phyloP scores from a whole-genome alignment of 2,797 vertebrate species.

The Caiman crocodilus region DNA sequence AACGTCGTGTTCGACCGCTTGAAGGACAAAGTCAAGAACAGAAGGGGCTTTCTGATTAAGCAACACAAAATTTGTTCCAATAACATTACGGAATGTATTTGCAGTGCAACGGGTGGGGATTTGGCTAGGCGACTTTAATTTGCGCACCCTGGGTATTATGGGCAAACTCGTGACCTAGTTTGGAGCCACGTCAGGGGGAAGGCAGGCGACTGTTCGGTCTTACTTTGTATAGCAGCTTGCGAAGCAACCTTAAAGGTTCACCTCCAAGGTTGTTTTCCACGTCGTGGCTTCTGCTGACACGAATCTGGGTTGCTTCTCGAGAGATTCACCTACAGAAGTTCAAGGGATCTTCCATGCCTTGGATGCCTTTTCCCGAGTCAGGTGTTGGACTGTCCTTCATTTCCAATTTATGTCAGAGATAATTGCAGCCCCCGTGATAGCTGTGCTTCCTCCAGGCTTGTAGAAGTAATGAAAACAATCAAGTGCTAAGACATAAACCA shows the following conservation, averaged over 20 bases:
- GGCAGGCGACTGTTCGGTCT: not conserved
- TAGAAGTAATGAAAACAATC: too few relatives aligned
- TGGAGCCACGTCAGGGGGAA: not conserved
- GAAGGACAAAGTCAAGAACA: conserved; percentile 64
- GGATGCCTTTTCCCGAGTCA: not conserved
- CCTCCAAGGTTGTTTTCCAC: not conserved
- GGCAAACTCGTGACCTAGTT: conserved; percentile 8
- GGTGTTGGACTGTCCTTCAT: not conserved
- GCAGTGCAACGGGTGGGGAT: conserved; percentile 20
- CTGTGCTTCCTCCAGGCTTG: too few relatives aligned
- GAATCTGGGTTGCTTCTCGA: not conserved
- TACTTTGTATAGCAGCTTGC: not conserved
- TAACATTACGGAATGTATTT: conserved; percentile 20
- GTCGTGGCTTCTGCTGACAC: not conserved
- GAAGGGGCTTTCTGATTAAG: not conserved
- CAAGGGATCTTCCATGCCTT: not conserved
- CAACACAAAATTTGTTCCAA: conserved; percentile 7
- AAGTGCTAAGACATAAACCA: too few relatives aligned
- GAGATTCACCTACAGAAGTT: not conserved
- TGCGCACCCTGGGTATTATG: not conserved
- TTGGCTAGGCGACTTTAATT: conserved; percentile 28
- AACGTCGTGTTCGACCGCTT: not conserved
- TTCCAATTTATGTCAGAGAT: too few relatives aligned
- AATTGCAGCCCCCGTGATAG: too few relatives aligned
- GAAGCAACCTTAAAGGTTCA: not conserved